phyloP scores from a whole-genome alignment of 2,113 vertebrate species.

The Artemisiospiza belli region DNA sequence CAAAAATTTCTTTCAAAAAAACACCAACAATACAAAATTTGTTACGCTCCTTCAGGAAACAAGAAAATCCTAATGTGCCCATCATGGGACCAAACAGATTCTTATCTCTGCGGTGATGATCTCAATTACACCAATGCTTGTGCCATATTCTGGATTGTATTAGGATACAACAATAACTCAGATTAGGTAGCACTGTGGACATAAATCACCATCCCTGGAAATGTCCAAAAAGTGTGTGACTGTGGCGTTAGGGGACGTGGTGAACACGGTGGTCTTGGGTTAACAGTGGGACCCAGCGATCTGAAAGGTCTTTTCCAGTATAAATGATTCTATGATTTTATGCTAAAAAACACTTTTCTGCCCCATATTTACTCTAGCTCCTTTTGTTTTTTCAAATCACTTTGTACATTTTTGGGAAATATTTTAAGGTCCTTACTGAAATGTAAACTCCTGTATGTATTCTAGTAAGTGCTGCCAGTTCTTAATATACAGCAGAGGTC shows the following conservation, averaged over 20 bases:
- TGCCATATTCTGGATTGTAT: not conserved
- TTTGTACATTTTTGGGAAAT: not conserved
- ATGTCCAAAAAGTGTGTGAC: not conserved
- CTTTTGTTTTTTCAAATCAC: too few species aligned
- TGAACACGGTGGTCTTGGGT: fast-evolving
- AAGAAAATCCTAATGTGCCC: not conserved
- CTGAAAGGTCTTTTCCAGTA: not conserved
- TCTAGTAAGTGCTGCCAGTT: not conserved
- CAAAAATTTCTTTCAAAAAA: not conserved
- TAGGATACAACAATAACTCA: not conserved
- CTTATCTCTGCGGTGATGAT: not conserved
- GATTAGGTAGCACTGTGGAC: not conserved
- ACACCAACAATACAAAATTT: not conserved
- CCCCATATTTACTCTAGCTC: not conserved
- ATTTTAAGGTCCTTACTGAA: not conserved
- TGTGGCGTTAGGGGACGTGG: not conserved
- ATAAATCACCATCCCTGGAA: not conserved
- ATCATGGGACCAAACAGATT: not conserved
- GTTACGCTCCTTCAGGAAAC: not conserved
- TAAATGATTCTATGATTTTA: not conserved
- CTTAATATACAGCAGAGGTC: not conserved
- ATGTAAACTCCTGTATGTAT: not conserved
- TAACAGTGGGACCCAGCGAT: not conserved
- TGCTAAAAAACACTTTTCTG: not conserved
- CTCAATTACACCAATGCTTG: not conserved